Percentiles rank a stretch among this genome's conserved stretches.
These are phyloP conservation scores for Elegia similella DNA, from an alignment of 2,888 invertebrate species.

Conservation along the genomic window DNA sequence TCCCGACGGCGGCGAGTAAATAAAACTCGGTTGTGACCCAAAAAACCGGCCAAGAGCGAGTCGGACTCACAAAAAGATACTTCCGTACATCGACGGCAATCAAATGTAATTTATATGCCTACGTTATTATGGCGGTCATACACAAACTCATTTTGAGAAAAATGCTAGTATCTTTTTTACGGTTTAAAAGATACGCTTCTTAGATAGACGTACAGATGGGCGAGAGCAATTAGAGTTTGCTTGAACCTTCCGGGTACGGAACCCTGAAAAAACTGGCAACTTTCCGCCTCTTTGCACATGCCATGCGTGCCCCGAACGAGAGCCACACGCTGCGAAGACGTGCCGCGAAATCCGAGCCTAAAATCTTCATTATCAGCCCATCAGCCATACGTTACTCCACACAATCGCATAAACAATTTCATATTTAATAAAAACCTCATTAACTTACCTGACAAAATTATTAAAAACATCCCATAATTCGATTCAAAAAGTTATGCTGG, in stretches of 20 bases:
- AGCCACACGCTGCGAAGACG: constrained; percentile 48
- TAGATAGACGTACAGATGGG: too few relatives aligned
- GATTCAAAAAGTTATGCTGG: constrained; percentile 19
- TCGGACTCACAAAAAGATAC: too few relatives aligned
- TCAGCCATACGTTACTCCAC: constrained; percentile 46
- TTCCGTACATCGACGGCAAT: too few relatives aligned
- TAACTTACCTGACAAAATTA: constrained; percentile 36
- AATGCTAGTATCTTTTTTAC: too few relatives aligned
- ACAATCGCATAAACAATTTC: constrained; percentile 49
- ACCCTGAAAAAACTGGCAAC: constrained; percentile 27
- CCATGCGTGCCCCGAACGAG: constrained; percentile 15
- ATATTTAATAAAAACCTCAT: constrained; percentile 44
- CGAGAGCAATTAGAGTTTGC: too few relatives aligned
- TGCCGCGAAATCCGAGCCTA: constrained; percentile 53
- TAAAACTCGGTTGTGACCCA: constrained; percentile 40
- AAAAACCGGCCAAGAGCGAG: constrained; percentile 28
- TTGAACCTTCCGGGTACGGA: too few relatives aligned
- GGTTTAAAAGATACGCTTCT: too few relatives aligned
- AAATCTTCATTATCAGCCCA: constrained; percentile 63
- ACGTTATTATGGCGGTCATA: too few relatives aligned
- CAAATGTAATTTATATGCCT: too few relatives aligned
- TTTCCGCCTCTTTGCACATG: constrained; percentile 19
- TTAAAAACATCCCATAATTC: constrained; percentile 20
- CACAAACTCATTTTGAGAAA: too few relatives aligned
- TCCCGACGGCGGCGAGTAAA: constrained; percentile 35